phyloP scores from a whole-genome alignment of 2,113 vertebrate genomes.

The Heliornis fulica region DNA sequence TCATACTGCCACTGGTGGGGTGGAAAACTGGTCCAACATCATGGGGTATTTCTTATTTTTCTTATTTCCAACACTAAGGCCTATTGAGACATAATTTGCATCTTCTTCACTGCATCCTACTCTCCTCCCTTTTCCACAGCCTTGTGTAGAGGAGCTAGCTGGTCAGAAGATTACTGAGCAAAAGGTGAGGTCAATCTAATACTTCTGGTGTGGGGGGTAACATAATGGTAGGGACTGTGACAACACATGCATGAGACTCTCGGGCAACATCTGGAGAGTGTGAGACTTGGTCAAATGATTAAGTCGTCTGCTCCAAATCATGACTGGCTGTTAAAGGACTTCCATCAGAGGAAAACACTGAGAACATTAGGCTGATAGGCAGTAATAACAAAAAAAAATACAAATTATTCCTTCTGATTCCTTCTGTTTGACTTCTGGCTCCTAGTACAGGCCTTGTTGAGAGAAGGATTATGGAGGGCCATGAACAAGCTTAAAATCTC shows the following conservation, averaged over 20 bases:
- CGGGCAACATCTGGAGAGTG: not conserved
- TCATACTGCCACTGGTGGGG: not conserved
- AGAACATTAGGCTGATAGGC: not conserved
- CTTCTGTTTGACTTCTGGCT: not conserved
- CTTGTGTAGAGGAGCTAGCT: not conserved
- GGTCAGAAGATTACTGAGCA: not conserved
- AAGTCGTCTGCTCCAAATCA: constrained; percentile 23
- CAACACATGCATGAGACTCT: not conserved
- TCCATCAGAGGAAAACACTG: not conserved
- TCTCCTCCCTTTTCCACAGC: not conserved
- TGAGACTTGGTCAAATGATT: not conserved
- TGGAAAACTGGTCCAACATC: not conserved
- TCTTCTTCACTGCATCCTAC: not conserved
- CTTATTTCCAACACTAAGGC: not conserved
- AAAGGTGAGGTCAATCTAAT: not conserved
- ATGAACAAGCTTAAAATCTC: constrained; percentile 24
- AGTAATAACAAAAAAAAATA: not conserved
- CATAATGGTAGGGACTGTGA: not conserved
- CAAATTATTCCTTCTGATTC: not conserved
- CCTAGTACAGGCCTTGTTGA: not conserved
- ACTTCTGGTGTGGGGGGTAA: not conserved
- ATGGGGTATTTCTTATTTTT: not conserved
- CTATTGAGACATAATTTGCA: not conserved
- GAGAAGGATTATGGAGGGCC: not conserved
- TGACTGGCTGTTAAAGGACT: not conserved